Conservation (phyloP, 2,888 invertebrate species). For the Vesta saturnalis region DNA sequence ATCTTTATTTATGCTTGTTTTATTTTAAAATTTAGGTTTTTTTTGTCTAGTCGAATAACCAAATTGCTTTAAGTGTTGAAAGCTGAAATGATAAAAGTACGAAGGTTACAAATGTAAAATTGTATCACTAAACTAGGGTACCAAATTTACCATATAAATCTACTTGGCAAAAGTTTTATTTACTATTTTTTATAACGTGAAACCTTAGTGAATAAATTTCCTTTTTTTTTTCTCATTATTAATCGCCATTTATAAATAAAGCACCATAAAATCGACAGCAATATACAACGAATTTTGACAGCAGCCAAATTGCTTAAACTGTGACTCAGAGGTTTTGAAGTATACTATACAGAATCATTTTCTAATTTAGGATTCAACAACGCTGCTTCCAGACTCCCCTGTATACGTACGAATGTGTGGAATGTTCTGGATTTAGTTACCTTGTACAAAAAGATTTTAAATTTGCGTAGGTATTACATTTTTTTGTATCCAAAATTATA, state of each 20-base stretch:
- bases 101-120: neutral
- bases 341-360: conserved; percentile 23
- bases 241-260: neutral
- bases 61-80: too few relatives aligned
- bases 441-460: conserved; percentile 1
- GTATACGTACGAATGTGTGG: conserved; percentile 16
- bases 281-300: conserved; percentile 4
- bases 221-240: neutral
- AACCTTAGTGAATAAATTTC: neutral
- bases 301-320: conserved; percentile 11
- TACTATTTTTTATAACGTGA: conserved; percentile 21
- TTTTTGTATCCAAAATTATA: conserved; percentile 36
- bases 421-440: conserved; percentile 36
- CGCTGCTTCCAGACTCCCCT: conserved; percentile 28
- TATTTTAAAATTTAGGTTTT: too few relatives aligned
- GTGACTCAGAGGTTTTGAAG: conserved; percentile 25
- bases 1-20: too few relatives aligned
- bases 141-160: neutral
- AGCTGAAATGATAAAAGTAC: neutral
- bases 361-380: conserved; percentile 31
- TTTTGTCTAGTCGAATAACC: too few relatives aligned
- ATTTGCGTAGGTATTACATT: conserved; percentile 33
- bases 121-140: too few relatives aligned
- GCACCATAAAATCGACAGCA: neutral
- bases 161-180: conserved; percentile 29